Evolutionary conservation across 2,888 invertebrate genomes (phyloP).

Genomic region (Dendrolimus pini): DNA sequence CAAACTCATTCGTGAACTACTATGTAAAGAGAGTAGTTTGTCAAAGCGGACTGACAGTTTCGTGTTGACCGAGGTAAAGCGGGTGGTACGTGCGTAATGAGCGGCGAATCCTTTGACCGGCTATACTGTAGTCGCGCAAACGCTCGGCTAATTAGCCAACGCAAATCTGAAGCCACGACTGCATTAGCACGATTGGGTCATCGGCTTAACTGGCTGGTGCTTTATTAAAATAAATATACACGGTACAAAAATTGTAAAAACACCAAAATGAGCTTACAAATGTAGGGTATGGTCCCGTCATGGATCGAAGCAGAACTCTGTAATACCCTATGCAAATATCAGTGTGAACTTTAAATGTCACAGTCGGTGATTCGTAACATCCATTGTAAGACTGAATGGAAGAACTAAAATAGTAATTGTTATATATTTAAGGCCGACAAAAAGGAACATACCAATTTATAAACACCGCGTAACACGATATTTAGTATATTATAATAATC

Average conservation of each 20-base stretch:
- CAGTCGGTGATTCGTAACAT: conserved; percentile 26
- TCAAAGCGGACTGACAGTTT: conserved; percentile 43
- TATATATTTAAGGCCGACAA: neutral
- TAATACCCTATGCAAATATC: conserved; percentile 49
- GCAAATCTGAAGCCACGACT: conserved; percentile 63
- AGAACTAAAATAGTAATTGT: neutral
- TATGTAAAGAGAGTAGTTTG: conserved; percentile 32
- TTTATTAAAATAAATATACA: conserved; percentile 25
- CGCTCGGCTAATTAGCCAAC: conserved; percentile 68
- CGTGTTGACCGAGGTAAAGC: conserved; percentile 32
- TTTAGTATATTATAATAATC: neutral
- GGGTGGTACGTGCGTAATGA: conserved; percentile 53
- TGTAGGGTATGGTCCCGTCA: conserved; percentile 14
- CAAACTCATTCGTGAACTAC: conserved; percentile 16
- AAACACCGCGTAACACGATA: neutral
- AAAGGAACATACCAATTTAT: neutral
- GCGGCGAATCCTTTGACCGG: conserved; percentile 70
- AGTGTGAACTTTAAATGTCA: conserved; percentile 71
- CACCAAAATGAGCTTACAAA: too few relatives aligned
- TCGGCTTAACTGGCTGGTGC: conserved; percentile 42
- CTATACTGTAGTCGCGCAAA: conserved; percentile 49
- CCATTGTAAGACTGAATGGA: neutral
- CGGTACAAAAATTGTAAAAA: too few relatives aligned
- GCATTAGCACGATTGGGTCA: conserved; percentile 60
- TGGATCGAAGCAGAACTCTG: conserved; percentile 27